Base-by-base conservation (phyloP, 2,888 invertebrate species). In the Coecobrya sp. region DNA sequence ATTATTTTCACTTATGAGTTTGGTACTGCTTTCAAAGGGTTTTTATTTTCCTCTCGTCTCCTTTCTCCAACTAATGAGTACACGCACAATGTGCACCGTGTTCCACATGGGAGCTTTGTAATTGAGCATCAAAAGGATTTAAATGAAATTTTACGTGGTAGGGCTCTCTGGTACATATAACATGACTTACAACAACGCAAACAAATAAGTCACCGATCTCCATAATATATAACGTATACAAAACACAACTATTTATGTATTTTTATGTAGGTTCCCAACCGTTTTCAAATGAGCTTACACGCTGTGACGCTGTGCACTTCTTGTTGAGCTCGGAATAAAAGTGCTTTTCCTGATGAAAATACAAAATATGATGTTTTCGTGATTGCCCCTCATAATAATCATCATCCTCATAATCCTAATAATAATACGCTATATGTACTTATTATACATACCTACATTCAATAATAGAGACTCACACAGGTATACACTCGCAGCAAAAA, bases 341-440 rank as follows among this genome's bases (percentile, higher is more conserved):
- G 42, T 10, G 27, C 13, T 45, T 73, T 45, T 42, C 42, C 70
- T 36, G 36, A 10, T n/a, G 70, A 70, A 70, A 70, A 30, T 30
- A 70, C 16, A 30, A 87, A 79, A 65, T 81, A 81, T 81, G 55
- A 42, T 30, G 81, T n/a, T 88, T 65, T 68, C 88, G 88, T 88
- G 88, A 88, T 81, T 30, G n/a, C 87, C 55, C 11, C 65, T 19
- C 88, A 81, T 88, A 81, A 81, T 88, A 88, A 27, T 81, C 73
- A 73, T 73, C 73, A 42, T 42, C n/a, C 36, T 73, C 73, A 5
- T 73, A 73, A 68, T 59, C 25, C 65, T 11, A 5, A 7, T 62
- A 62, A 22, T 19, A 19, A 62, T 62, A 62, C 22, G n/a, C 59
- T 19, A 19, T 25, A 65, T 22, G 27, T 22, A 65, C 25, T 25